Base-by-base conservation (phyloP, 2,113 vertebrate genomes). In the Dicerorhinus sumatrensis region DNA sequence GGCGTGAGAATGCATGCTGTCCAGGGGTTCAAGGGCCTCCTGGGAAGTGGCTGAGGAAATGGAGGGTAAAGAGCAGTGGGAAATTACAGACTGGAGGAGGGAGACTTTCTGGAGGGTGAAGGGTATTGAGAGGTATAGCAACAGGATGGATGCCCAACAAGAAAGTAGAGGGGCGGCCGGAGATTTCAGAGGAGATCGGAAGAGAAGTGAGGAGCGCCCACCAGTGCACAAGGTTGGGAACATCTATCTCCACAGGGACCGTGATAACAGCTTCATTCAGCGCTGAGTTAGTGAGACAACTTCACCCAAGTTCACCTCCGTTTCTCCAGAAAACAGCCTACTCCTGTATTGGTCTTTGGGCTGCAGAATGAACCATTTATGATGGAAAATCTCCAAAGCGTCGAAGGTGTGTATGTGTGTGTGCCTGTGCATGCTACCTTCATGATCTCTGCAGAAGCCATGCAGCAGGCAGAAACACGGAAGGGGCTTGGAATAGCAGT, bases 341-440 rank as follows among this genome's bases (percentile, higher is more conserved):
- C 2, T 82, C 27, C 48, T 62, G 2, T 20, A 36, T 39, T 84
- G 31, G 21, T 54, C n/a, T 65, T 65, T 62, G 76, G 58, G 27
- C 21, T 60, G 69, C 39, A 54, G 42, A 70, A 48, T 36, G 62
- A 90, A 67, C n/a, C 20, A 82, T 14, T 42, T 36, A 87, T 14
- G 25, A 60, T 48, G 39, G 48, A 17, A 70, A 84, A 85, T 11
- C 42, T 63, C 42, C 62, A 51, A 79, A 79, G 25, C 90, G 31
- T 31, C 56, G 62, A 91, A 89, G 18, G 27, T 33, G 18, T 54
- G 6, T 77, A 8, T 70, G 6, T 51, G 5, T 14, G 9, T 18
- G 3, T 56, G 25, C 46, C 31, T 3, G 6, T 2, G 29, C 25
- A 3, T 11, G 14, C 11, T n/a, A 7, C 21, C 5, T 29, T 7